A percentile compares a stretch with the other conserved stretches of the same genome.
Evolutionary conservation across 2,888 invertebrate genomes (phyloP).

Genomic region (Tipula helvola): DNA sequence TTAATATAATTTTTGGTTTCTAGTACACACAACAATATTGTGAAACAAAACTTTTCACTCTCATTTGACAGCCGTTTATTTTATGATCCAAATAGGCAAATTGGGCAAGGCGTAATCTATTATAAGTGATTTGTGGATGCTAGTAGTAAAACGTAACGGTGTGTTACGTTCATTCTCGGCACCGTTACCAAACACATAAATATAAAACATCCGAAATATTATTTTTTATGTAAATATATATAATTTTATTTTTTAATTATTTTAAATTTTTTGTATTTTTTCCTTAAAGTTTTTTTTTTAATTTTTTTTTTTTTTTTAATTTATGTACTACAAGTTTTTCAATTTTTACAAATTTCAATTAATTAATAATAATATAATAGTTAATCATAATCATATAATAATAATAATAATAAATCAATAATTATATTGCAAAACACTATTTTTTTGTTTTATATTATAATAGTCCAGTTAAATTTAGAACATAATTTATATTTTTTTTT

Average conservation of each 20-base stretch:
- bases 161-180: too few species aligned
- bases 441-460: neutral
- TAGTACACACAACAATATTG: too few species aligned
- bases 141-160: too few species aligned
- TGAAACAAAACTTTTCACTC: too few species aligned
- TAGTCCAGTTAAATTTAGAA: neutral
- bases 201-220: neutral
- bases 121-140: too few species aligned
- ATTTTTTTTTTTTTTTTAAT: neutral
- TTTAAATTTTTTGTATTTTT: neutral
- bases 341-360: neutral
- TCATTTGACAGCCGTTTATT: too few species aligned
- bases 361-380: neutral
- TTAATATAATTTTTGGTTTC: too few species aligned
- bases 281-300: neutral
- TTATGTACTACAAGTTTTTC: neutral
- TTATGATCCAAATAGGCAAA: too few species aligned
- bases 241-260: constrained; percentile 4
- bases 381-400: neutral
- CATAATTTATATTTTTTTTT: neutral
- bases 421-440: neutral
- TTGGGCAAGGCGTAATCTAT: too few species aligned
- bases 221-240: neutral
- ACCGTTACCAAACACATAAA: too few species aligned
- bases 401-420: neutral